Conservation (phyloP, 2,888 invertebrate genomes). For the Scaptomyza caliginosa region DNA sequence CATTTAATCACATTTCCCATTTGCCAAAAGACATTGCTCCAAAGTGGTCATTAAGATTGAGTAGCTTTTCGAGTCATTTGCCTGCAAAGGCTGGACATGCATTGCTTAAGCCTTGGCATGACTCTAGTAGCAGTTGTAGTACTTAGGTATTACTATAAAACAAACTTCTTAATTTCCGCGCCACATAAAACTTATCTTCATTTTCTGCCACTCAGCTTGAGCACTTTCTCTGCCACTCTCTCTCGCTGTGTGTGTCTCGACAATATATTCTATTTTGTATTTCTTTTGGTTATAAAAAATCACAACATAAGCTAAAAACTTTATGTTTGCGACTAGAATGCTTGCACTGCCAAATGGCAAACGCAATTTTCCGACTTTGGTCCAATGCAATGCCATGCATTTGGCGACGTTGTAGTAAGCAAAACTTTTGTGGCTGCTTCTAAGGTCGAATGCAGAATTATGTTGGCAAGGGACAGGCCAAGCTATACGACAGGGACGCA, state of each 20-base stretch:
- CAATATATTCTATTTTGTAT: slow-evolving; percentile 1
- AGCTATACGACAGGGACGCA: slow-evolving; percentile 6
- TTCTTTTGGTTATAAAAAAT: slow-evolving; percentile 66
- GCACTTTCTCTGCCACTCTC: slow-evolving; percentile 1
- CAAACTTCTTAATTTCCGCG: slow-evolving; percentile 79
- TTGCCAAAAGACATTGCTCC: slow-evolving; percentile 12
- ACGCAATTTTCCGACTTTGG: slow-evolving; percentile 67
- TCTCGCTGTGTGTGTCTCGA: neutral
- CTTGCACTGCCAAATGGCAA: slow-evolving; percentile 75
- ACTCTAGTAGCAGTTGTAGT: no score
- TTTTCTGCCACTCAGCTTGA: slow-evolving; percentile 51
- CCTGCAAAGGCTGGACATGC: slow-evolving; percentile 10
- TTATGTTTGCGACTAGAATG: slow-evolving; percentile 70
- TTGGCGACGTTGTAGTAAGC: slow-evolving; percentile 46
- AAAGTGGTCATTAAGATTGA: slow-evolving; percentile 21
- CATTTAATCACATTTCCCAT: slow-evolving; percentile 62
- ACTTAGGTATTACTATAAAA: slow-evolving; percentile 47
- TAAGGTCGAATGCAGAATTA: slow-evolving; percentile 72
- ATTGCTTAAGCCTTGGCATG: slow-evolving; percentile 26
- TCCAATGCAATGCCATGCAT: slow-evolving; percentile 51
- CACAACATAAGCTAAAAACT: slow-evolving; percentile 79
- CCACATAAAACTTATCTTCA: slow-evolving; percentile 79
- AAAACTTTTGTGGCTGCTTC: slow-evolving; percentile 72
- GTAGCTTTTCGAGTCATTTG: slow-evolving; percentile 44
- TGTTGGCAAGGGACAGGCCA: slow-evolving; percentile 37